Evolutionary conservation across 2,113 vertebrate genomes (phyloP).

Genomic region (Laticauda colubrina): DNA sequence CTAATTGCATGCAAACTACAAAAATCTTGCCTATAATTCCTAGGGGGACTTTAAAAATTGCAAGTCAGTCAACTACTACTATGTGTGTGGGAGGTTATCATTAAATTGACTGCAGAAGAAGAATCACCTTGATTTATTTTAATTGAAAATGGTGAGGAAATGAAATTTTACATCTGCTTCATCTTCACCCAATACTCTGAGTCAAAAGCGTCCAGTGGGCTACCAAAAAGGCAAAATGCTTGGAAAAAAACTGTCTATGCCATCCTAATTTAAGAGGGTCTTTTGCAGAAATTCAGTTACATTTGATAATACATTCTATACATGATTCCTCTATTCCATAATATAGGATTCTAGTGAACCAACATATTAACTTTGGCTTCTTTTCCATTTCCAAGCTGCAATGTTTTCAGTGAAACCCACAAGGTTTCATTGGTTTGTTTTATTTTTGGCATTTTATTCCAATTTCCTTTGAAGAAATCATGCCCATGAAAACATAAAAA

Average conservation of each 20-base stretch:
- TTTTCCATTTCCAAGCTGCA: not conserved
- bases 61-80: not conserved
- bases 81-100: rapidly evolving
- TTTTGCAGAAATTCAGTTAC: not conserved
- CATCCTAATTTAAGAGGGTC: not conserved
- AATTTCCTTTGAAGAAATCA: not conserved
- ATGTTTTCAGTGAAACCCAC: not conserved
- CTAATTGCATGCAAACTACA: not conserved
- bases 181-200: not conserved
- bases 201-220: not conserved
- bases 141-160: not conserved
- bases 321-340: not conserved
- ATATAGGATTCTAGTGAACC: not conserved
- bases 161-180: not conserved
- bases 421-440: not conserved
- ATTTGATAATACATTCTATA: not conserved
- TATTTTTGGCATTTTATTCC: not conserved
- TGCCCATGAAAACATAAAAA: not conserved
- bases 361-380: not conserved
- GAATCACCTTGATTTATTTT: not conserved
- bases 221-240: not conserved
- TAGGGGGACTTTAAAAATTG: not conserved
- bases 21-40: not conserved
- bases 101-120: not conserved
- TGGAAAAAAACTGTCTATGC: not conserved